phyloP scores from a whole-genome alignment of 2,797 vertebrate genomes.

The Chelon labrosus region DNA sequence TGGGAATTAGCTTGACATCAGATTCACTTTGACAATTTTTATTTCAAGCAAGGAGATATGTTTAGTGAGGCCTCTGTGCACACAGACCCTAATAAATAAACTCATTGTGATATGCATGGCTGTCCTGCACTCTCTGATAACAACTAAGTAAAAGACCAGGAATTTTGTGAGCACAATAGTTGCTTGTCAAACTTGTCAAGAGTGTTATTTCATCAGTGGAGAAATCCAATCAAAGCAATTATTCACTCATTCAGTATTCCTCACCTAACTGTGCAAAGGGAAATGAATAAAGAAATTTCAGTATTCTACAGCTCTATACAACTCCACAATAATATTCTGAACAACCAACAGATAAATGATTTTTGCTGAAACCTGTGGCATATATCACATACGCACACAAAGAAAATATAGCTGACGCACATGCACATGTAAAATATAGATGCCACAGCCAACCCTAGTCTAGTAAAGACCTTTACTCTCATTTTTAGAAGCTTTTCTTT shows the following conservation, averaged over 20 bases:
- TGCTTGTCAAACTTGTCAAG: constrained; percentile 45
- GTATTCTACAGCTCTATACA: no score
- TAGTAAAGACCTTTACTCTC: constrained; percentile 66
- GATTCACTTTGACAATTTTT: constrained; percentile 52
- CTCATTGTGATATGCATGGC: constrained; percentile 28
- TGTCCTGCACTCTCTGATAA: constrained; percentile 44
- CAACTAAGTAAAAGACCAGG: constrained; percentile 31
- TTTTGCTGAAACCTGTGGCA: constrained; percentile 4
- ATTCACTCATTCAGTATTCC: constrained; percentile 25
- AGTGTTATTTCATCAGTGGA: constrained; percentile 38
- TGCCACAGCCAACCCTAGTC: constrained; percentile 7
- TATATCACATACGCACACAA: no score
- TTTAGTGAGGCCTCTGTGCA: constrained; percentile 26
- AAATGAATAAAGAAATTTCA: constrained; percentile 2
- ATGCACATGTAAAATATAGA: no score
- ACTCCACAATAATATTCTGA: no score
- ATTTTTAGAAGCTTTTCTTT: constrained; percentile 64
- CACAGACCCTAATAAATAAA: constrained; percentile 40
- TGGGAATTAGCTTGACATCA: constrained; percentile 59
- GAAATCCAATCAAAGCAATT: constrained; percentile 43
- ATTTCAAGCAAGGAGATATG: constrained; percentile 28
- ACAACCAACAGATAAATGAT: neutral
- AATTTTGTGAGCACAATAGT: constrained; percentile 33
- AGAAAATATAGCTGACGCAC: no score
- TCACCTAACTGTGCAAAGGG: neutral